These are phyloP conservation scores for Drosophila kepulauana DNA, from an alignment of 1,140 invertebrate species.

Conservation along the genomic window DNA sequence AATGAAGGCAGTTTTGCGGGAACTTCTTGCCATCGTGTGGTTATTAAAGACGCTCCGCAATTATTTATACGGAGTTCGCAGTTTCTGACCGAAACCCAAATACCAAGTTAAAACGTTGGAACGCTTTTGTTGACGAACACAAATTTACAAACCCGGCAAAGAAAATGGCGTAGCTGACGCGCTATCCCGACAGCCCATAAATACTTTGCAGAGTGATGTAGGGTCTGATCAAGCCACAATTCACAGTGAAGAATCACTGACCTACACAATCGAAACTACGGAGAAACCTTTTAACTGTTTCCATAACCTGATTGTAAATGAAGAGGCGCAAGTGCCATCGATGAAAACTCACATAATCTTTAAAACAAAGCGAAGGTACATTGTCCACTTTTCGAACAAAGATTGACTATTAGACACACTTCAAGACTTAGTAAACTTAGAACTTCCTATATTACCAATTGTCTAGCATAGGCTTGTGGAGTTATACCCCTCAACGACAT, in stretches of 20 bases:
- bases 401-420: too few relatives aligned
- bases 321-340: constrained; percentile 5
- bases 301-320: constrained; percentile 32
- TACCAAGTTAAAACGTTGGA: too few relatives aligned
- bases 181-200: constrained; percentile 22
- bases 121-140: constrained; percentile 19
- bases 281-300: constrained; percentile 39
- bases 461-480: too few relatives aligned
- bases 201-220: not conserved
- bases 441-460: too few relatives aligned
- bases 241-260: constrained; percentile 20
- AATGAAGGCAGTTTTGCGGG: constrained; percentile 7
- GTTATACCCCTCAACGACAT: too few relatives aligned
- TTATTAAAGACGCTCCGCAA: constrained; percentile 9
- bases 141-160: constrained; percentile 37
- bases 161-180: constrained; percentile 29
- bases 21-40: constrained; percentile 28
- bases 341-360: too few relatives aligned
- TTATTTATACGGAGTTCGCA: constrained; percentile 16
- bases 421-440: too few relatives aligned
- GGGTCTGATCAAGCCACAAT: constrained; percentile 12
- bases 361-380: too few relatives aligned
- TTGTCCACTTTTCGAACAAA: too few relatives aligned
- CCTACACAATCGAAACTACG: constrained; percentile 9
- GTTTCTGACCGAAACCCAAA: too few relatives aligned